Evolutionary conservation across 2,888 invertebrate species (phyloP), one percentile per base, ranked within the genome.

Genomic region (Aporophyla nigra): DNA sequence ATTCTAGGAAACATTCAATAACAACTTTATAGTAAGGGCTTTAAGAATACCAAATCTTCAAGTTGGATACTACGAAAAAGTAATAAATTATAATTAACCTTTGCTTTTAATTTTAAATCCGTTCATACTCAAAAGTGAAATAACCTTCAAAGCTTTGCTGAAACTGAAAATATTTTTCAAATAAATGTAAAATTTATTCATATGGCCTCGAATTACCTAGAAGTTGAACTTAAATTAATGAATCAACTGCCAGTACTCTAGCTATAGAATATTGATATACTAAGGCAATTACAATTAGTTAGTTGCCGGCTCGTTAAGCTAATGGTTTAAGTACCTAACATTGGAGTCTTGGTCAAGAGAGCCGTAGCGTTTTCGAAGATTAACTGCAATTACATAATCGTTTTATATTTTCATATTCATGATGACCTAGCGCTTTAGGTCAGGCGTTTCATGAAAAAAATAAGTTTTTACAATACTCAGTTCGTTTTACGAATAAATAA

Each of bases 221-320:
- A 62, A 51, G 33, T 63, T 67, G 24, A 58, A 58, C 78, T 46
- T 62, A 19, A 62, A 83, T 79, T 68, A 79, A 83, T 71, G 59
- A 71, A 63, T 56, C 40, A 73, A 68, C 67, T 71, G 40, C 40
- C 73, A 33, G 61, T 71, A 19, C 40, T 46, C n/a, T 51, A 71
- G 72, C 72, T 71, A 65, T 73, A 59, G 63, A 59, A 67, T 86
- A 83, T 86, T 86, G 66, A 70, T 78, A 71, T 53, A 83, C 66
- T 63, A 62, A 61, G 74, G 62, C 61, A 78, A 86, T 86, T 83
- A 83, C 74, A 84, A 83, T 86, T 75, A 83, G 83, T 83, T 77
- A 71, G 67, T 72, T 66, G 63, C 72, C n/a, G 65, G 63, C 71
- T 84, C 84, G 86, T 84, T 84, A 84, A 63, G 43, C 68, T 86